Evolutionary conservation across 2,113 vertebrate genomes (phyloP).

Genomic region (Trematocara zebra): DNA sequence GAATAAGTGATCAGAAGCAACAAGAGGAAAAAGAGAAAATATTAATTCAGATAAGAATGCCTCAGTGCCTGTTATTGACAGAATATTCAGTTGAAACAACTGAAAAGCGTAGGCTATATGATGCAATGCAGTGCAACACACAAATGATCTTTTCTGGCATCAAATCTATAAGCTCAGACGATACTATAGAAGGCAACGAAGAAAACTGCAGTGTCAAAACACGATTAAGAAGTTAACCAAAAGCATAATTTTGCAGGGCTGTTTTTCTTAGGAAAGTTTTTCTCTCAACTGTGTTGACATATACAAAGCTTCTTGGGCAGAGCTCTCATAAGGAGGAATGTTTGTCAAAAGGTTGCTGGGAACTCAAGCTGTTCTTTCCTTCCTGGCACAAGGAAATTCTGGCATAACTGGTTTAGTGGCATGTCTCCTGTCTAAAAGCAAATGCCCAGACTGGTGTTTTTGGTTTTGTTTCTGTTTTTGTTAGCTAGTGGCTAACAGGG

Average conservation of each 20-base stretch:
- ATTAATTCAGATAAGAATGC: neutral
- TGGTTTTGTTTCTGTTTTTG: neutral
- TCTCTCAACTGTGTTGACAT: neutral
- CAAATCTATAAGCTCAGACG: accelerated
- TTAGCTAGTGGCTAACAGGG: accelerated
- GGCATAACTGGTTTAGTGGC: neutral
- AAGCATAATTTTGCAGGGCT: neutral
- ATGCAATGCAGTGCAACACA: neutral
- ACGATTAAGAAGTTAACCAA: neutral
- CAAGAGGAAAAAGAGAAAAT: neutral
- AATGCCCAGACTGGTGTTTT: neutral
- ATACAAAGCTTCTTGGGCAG: neutral
- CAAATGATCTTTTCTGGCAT: neutral
- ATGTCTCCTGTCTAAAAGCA: neutral
- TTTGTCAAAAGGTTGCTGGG: neutral
- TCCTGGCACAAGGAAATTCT: neutral
- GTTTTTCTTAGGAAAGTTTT: neutral
- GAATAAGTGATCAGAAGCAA: neutral
- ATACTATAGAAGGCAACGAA: accelerated
- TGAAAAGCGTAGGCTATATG: neutral
- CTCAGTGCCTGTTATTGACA: neutral
- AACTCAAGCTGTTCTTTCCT: neutral
- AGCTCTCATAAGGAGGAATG: neutral
- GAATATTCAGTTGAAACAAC: neutral
- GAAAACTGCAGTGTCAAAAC: neutral